Base-by-base conservation (phyloP, 2,888 invertebrate genomes). In the Drosophila siamana region DNA sequence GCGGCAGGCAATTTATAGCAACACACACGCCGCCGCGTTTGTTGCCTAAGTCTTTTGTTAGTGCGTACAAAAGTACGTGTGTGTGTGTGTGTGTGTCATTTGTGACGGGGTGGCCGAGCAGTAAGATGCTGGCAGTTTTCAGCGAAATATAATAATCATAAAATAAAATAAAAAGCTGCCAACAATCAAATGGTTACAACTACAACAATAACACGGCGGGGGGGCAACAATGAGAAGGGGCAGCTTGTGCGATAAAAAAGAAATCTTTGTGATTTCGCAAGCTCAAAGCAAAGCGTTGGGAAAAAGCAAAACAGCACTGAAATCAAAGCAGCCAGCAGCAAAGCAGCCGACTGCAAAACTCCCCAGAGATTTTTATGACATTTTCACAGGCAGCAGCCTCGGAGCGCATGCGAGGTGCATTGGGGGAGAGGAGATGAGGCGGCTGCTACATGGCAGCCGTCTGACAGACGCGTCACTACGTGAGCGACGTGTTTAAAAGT, bases 401-500 rank as follows among this genome's bases (percentile, higher is more conserved):
- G 26, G n/a, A 33, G 56, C 9, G 24, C n/a, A n/a, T 0, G 41
- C 13, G 13, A 19, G 60, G 50, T 48, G 54, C n/a, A n/a, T n/a
- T n/a, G n/a, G n/a, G 66, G 55, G 63, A 41, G 60, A 52, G 40
- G 41, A 41, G 57, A 38, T 43, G 74, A 43, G 59, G 57, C 61
- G 38, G 33, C 28, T 74, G 69, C 69, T 82, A 77, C 86, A 84
- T 84, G 85, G 84, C 83, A 86, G 86, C 80, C 82, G 62, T 73
- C 83, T 83, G 86, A 86, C 82, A 82, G 82, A 87, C 87, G 84
- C 87, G 85, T 85, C 87, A 86, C 80, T 85, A 87, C 87, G 85
- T 85, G 85, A 82, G 82, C 87, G 87, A 90, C 90, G 90, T 90
- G 90, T 86, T 90, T 89, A 88, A 90, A 90, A 90, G 79, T 88